Base-by-base conservation (phyloP, 2,888 invertebrate species). In the Hermaeophaga mercurialis region DNA sequence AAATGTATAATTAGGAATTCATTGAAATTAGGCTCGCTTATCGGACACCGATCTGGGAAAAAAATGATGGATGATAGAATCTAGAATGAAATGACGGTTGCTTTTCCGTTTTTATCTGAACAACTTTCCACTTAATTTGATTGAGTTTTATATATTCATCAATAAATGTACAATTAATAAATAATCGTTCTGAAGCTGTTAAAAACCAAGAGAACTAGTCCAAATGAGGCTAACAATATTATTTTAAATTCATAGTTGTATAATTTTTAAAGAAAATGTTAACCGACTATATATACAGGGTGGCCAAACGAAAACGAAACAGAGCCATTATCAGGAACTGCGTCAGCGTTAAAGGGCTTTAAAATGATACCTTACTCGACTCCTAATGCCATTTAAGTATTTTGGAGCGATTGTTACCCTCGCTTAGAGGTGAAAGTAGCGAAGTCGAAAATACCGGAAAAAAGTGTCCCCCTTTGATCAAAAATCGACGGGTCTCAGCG, bases 1-100 rank as follows among this genome's bases (percentile, higher is more conserved):
- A 12, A 45, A 46, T 12, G 22, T 46, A 22, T 46, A 34, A 46
- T 46, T 46, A 46, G 11, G 34, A 34, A 46, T 33, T 19, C 19
- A 34, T n/a, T 22, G 46, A n/a, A 46, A 34, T 46, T 34, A 22
- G 34, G 19, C 15, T 19, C 8, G 14, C 46, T 46, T 46, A 46
- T 46, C 46, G 3, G 14, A 34, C 46, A 46, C 8, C 4, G 19
- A 46, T 46, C 46, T 46, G 7, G 22, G n/a, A 33, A 34, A 46
- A 33, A 22, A 46, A 33, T 46, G 28, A 44, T 26, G 7, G 17
- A 46, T 46, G 31, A 34, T 34, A 46, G 28, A 7, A 28, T 34
- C 18, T 46, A 22, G 33, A 46, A 46, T n/a, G 17, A 17, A 45
- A 28, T 15, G 28, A 31, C 31, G 12, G 34, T 14, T 14, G 14